Conservation (phyloP, 2,113 vertebrate species). For the Rhinogobius similis region DNA sequence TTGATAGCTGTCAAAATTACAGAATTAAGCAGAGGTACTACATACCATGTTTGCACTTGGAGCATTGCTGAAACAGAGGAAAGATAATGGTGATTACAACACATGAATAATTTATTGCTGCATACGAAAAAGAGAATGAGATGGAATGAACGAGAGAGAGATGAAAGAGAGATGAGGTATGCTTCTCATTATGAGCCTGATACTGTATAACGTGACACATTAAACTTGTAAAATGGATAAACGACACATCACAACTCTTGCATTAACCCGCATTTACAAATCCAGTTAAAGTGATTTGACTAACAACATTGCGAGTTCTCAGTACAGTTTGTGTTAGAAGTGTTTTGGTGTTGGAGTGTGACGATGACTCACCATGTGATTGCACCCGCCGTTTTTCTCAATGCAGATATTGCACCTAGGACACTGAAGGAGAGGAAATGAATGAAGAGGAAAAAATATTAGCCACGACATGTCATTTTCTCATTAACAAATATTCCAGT, state of each 20-base stretch:
- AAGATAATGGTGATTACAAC: neutral
- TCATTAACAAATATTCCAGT: neutral
- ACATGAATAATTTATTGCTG: too few species aligned
- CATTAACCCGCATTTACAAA: neutral
- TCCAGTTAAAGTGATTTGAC: neutral
- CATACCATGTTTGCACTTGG: slow-evolving; percentile 99
- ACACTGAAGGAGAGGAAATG: slow-evolving; percentile 80
- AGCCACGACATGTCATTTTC: neutral
- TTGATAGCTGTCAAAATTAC: neutral
- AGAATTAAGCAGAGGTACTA: neutral
- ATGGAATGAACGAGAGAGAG: too few species aligned
- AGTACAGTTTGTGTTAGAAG: slow-evolving; percentile 12
- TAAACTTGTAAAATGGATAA: neutral
- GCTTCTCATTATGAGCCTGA: too few species aligned
- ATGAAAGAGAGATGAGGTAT: too few species aligned
- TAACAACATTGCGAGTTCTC: neutral
- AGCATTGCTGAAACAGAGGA: slow-evolving; percentile 92
- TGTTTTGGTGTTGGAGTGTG: slow-evolving; percentile 21
- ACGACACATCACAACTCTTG: neutral
- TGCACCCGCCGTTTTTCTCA: slow-evolving; percentile 99
- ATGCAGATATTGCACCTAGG: slow-evolving; percentile 99
- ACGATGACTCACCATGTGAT: slow-evolving; percentile 94
- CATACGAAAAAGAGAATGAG: too few species aligned
- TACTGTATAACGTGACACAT: too few species aligned
- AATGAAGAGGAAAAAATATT: neutral